Conservation (phyloP, 2,797 vertebrate species). For the Malacoctenus gilli region DNA sequence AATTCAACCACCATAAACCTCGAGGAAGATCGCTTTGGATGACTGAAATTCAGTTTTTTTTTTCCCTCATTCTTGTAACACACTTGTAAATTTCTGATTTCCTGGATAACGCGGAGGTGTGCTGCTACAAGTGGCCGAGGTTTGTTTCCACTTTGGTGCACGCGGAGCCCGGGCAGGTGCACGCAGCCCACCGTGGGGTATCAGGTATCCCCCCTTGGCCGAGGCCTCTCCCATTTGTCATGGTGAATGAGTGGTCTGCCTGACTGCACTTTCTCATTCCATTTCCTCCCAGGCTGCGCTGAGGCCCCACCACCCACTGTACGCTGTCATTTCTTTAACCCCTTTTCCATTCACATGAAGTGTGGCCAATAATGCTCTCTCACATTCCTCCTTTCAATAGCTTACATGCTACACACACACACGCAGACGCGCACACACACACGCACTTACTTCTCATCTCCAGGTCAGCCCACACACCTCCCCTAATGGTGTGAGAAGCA, state of each 20-base stretch:
- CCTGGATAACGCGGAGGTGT: conserved; percentile 24
- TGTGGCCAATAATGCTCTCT: conserved; percentile 81
- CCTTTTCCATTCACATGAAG: conserved; percentile 80
- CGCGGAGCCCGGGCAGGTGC: conserved; percentile 71
- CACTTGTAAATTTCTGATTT: conserved; percentile 12
- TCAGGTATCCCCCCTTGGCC: conserved; percentile 79
- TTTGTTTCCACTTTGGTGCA: conserved; percentile 71
- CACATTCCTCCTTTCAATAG: conserved; percentile 80
- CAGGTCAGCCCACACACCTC: conserved; percentile 51
- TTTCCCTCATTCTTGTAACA: too few species aligned
- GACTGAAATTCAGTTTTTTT: too few species aligned
- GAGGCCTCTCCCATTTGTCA: conserved; percentile 82
- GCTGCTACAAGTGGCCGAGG: conserved; percentile 60
- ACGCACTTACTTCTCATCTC: conserved; percentile 22
- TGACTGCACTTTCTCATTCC: conserved; percentile 84
- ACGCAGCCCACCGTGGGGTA: conserved; percentile 72
- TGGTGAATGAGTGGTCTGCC: conserved; percentile 82
- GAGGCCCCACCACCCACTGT: conserved; percentile 80
- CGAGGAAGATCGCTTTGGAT: too few species aligned
- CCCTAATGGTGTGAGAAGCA: conserved; percentile 57
- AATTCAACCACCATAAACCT: too few species aligned
- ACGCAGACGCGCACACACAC: conserved; percentile 23
- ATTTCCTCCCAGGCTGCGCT: conserved; percentile 78
- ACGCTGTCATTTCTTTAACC: conserved; percentile 79
- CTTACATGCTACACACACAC: conserved; percentile 64